Percentiles rank a stretch among this genome's conserved stretches.
These are phyloP conservation scores for Microhierax caerulescens DNA, from an alignment of 2,797 vertebrate genomes.

Conservation along the genomic window DNA sequence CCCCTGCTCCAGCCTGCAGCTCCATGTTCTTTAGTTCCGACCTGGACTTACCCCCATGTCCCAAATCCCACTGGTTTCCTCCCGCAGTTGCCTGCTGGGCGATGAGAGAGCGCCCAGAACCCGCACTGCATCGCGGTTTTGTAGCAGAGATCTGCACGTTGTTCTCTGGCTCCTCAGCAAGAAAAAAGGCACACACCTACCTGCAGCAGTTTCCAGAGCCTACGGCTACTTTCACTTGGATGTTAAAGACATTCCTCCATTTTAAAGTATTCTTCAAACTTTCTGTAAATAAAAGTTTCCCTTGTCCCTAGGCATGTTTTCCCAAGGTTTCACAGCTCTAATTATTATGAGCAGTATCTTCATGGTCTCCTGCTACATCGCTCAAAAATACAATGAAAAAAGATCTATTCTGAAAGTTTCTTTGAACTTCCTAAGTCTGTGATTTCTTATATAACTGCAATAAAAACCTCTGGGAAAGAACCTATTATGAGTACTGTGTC, in stretches of 20 bases:
- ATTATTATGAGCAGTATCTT: slow-evolving; percentile 23
- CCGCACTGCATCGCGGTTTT: neutral
- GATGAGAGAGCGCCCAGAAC: neutral
- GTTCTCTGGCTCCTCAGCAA: neutral
- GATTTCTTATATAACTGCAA: slow-evolving; percentile 65
- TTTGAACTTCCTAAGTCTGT: slow-evolving; percentile 46
- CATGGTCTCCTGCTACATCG: neutral
- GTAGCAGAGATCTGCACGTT: neutral
- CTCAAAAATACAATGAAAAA: slow-evolving; percentile 12
- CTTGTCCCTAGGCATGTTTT: neutral
- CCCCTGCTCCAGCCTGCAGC: neutral
- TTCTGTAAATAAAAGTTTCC: neutral
- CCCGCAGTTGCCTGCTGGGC: neutral
- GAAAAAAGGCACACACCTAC: neutral
- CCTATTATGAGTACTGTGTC: slow-evolving; percentile 46
- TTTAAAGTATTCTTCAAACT: neutral
- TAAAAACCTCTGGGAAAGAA: slow-evolving; percentile 69
- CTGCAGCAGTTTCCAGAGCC: neutral
- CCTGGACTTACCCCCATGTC: neutral
- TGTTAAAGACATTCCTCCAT: neutral
- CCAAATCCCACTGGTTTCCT: neutral
- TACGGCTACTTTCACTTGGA: neutral
- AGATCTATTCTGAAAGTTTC: slow-evolving; percentile 52
- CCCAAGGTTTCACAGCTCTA: slow-evolving; percentile 14
- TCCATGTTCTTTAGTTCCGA: neutral